Evolutionary conservation across 1,140 invertebrate species (phyloP).

Genomic region (Homarus americanus): DNA sequence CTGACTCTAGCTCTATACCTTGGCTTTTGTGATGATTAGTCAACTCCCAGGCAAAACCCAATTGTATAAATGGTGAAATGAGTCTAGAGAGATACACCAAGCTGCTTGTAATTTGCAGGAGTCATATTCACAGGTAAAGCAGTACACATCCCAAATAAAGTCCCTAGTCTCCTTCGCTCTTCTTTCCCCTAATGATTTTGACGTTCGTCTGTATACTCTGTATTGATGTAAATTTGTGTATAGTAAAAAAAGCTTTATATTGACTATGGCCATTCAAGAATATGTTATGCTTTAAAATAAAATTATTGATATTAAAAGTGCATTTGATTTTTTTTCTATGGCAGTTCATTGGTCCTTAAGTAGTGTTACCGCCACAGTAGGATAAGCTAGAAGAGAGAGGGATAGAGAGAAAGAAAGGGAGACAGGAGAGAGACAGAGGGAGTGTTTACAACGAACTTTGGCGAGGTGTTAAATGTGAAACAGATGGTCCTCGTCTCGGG

Average conservation of each 20-base stretch:
- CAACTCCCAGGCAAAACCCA: slow-evolving; percentile 30
- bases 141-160: slow-evolving; percentile 31
- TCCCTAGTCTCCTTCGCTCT: slow-evolving; percentile 47
- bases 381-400: too few species aligned
- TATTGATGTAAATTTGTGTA: slow-evolving; percentile 72
- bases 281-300: slow-evolving; percentile 72
- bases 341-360: too few species aligned
- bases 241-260: slow-evolving; percentile 71
- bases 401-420: too few species aligned
- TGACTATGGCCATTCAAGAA: slow-evolving; percentile 66
- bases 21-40: slow-evolving; percentile 45
- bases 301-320: slow-evolving; percentile 39
- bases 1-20: slow-evolving; percentile 26
- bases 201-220: slow-evolving; percentile 51
- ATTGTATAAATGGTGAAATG: slow-evolving; percentile 24
- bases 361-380: too few species aligned
- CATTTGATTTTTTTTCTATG: not conserved
- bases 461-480: too few species aligned
- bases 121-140: not conserved
- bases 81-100: slow-evolving; percentile 26
- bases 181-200: slow-evolving; percentile 38
- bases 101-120: slow-evolving; percentile 1
- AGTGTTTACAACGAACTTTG: too few species aligned
- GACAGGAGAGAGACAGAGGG: too few species aligned
- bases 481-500: too few species aligned